Evolutionary conservation across 1,140 invertebrate genomes (phyloP).

Genomic region (Aphelenchoides avenae): DNA sequence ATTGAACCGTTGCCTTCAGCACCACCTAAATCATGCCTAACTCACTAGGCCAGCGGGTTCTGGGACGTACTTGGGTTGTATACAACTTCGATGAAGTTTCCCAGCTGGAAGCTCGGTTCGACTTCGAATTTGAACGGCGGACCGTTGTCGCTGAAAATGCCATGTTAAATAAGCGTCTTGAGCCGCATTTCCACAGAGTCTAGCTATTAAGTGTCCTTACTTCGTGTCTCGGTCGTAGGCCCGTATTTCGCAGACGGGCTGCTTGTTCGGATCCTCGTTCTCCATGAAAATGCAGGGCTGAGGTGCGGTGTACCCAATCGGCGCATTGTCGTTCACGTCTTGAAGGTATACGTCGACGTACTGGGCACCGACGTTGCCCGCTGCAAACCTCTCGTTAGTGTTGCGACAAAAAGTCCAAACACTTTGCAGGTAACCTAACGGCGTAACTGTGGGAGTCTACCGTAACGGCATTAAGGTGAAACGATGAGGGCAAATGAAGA

Average conservation of each 20-base stretch:
- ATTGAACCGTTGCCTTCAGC: slow-evolving; percentile 51
- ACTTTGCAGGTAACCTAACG: no score
- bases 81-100: slow-evolving; percentile 38
- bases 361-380: slow-evolving; percentile 54
- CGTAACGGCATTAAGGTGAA: no score
- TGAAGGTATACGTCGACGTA: slow-evolving; percentile 55
- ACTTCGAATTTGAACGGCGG: slow-evolving; percentile 55
- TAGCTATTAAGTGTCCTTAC: slow-evolving; percentile 31
- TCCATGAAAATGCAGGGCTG: slow-evolving; percentile 57
- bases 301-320: slow-evolving; percentile 49
- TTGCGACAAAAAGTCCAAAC: no score
- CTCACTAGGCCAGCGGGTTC: slow-evolving; percentile 5
- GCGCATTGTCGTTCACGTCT: slow-evolving; percentile 59
- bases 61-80: slow-evolving; percentile 45
- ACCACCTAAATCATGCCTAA: slow-evolving; percentile 22
- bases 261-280: slow-evolving; percentile 48
- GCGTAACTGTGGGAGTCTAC: no score
- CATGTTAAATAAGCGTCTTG: background rate
- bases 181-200: no score
- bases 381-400: no score
- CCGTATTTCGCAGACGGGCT: slow-evolving; percentile 50
- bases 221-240: slow-evolving; percentile 50
- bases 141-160: slow-evolving; percentile 46
- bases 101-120: slow-evolving; percentile 37
- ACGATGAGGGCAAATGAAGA: background rate